Conservation (phyloP, 2,113 vertebrate genomes). For the Rattus rattus region DNA sequence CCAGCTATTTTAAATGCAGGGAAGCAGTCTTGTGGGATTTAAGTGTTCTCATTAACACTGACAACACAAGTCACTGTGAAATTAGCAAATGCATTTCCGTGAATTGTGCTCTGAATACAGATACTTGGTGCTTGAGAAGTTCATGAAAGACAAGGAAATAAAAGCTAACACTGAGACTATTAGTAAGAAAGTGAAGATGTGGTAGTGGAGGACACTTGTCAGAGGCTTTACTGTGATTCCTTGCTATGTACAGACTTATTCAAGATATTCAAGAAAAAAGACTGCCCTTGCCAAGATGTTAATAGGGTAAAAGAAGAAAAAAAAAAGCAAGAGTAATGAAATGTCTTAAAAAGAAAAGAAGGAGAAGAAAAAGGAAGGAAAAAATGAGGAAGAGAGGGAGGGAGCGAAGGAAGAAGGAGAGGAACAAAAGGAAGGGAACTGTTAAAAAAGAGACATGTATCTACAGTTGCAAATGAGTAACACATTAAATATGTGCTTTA, state of each 20-base stretch:
- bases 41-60: neutral
- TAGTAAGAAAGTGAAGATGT: neutral
- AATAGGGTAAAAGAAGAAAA: neutral
- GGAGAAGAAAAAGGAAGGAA: no score
- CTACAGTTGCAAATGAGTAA: neutral
- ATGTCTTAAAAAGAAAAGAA: neutral
- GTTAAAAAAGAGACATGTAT: no score
- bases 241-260: neutral
- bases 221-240: neutral
- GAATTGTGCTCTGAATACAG: neutral
- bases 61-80: neutral
- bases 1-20: neutral
- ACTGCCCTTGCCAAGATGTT: neutral
- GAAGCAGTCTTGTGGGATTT: neutral
- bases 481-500: neutral
- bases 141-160: neutral
- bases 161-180: neutral
- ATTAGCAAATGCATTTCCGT: neutral
- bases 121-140: neutral
- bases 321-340: neutral
- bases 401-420: no score
- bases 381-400: neutral
- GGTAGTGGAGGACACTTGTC: neutral
- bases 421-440: neutral
- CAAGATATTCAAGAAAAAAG: neutral